phyloP scores from a whole-genome alignment of 2,888 invertebrate genomes.

The Zygothrica quintamaculata region DNA sequence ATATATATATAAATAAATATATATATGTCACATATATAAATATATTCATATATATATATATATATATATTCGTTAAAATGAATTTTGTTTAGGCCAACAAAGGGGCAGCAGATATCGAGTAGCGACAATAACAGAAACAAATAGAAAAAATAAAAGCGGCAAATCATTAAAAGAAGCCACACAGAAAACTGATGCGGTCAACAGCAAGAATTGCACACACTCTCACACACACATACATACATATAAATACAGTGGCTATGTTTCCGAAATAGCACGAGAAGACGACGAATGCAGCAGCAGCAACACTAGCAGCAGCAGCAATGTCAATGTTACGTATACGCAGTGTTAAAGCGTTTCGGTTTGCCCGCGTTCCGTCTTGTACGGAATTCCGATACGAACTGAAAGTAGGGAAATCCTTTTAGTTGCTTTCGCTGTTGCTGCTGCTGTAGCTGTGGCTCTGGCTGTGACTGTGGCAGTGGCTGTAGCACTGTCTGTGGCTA shows the following conservation, averaged over 20 bases:
- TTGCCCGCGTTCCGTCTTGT: conserved; percentile 47
- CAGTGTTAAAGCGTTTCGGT: conserved; percentile 2
- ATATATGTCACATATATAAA: too few species aligned
- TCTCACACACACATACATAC: conserved; percentile 23
- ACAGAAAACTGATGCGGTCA: conserved; percentile 33
- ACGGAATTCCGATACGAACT: conserved; percentile 70
- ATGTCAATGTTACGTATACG: conserved; percentile 45
- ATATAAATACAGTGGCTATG: conserved; percentile 33
- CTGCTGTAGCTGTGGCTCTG: neutral
- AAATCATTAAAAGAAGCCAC: conserved; percentile 62
- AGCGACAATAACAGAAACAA: conserved; percentile 28
- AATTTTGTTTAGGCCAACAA: conserved; percentile 13
- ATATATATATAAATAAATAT: too few species aligned
- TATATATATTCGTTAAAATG: neutral
- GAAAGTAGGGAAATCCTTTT: conserved; percentile 68
- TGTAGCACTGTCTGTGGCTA: too few species aligned
- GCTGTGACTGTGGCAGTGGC: too few species aligned
- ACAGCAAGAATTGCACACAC: conserved; percentile 12
- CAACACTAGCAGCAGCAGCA: conserved; percentile 38
- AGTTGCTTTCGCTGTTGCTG: conserved; percentile 16
- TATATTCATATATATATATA: too few species aligned
- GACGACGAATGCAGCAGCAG: conserved; percentile 17
- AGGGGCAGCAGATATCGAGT: conserved; percentile 14
- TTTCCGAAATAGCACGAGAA: conserved; percentile 57
- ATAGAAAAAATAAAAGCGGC: conserved; percentile 35